Percentiles rank a stretch among this genome's conserved stretches.
phyloP scores from a whole-genome alignment of 1,140 invertebrate genomes.

The Bombus superbus region DNA sequence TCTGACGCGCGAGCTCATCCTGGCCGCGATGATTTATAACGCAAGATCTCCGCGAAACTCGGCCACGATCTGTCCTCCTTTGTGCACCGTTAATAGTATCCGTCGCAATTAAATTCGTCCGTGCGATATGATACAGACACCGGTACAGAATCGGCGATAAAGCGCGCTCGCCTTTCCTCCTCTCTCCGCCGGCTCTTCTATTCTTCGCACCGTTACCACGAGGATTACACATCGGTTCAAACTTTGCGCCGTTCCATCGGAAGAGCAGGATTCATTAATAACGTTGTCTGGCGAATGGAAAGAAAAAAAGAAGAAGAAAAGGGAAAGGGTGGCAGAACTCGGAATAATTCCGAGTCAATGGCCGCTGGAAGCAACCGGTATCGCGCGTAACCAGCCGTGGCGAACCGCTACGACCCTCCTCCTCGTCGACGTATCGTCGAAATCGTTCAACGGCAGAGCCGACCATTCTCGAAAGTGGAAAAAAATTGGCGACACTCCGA shows the following conservation, averaged over 20 bases:
- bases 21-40: background rate
- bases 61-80: slow-evolving; percentile 23
- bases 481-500: background rate
- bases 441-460: background rate
- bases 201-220: slow-evolving; percentile 1
- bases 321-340: background rate
- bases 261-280: slow-evolving; percentile 42
- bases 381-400: background rate
- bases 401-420: background rate
- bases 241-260: background rate
- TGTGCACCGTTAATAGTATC: slow-evolving; percentile 38
- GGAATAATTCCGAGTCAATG: slow-evolving; percentile 10
- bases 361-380: slow-evolving; percentile 8
- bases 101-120: slow-evolving; percentile 44
- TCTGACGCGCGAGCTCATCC: too few relatives aligned
- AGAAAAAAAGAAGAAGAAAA: too few relatives aligned
- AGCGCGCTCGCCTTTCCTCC: background rate
- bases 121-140: slow-evolving; percentile 36
- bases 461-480: background rate
- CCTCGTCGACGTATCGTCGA: background rate
- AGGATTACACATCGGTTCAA: slow-evolving; percentile 47
- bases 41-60: slow-evolving; percentile 28
- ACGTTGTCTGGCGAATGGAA: background rate
- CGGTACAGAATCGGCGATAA: slow-evolving; percentile 36
- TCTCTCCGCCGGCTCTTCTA: background rate